phyloP scores from a whole-genome alignment of 2,797 vertebrate genomes.

The Staurois parvus region DNA sequence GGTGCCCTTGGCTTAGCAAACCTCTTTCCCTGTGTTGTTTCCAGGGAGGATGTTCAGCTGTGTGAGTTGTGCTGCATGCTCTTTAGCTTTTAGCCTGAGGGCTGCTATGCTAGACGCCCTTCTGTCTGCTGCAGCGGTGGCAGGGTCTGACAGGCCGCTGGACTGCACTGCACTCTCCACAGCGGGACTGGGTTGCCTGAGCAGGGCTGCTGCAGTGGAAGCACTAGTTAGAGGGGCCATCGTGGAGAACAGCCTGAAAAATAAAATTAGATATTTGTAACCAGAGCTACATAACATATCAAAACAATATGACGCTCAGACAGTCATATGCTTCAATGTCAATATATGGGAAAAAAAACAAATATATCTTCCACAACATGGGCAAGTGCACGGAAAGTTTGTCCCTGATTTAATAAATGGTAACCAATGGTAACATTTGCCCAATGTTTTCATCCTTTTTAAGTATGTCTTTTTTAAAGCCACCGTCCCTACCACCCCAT shows the following conservation, averaged over 20 bases:
- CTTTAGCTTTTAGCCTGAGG: conserved; percentile 96
- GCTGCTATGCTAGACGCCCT: conserved; percentile 96
- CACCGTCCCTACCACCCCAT: background rate
- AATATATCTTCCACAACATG: too few relatives aligned
- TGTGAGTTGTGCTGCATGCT: conserved; percentile 97
- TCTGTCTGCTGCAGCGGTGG: conserved; percentile 88
- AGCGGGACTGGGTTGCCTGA: conserved; percentile 88
- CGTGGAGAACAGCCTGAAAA: conserved; percentile 93
- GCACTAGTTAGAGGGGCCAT: conserved; percentile 94
- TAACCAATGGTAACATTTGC: too few relatives aligned
- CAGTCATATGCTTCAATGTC: background rate
- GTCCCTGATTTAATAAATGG: too few relatives aligned
- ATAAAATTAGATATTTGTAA: conserved; percentile 51
- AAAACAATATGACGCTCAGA: background rate
- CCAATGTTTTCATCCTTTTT: too few relatives aligned
- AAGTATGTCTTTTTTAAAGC: background rate
- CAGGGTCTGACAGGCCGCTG: conserved; percentile 86
- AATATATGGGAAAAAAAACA: background rate
- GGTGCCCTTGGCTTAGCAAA: conserved; percentile 84
- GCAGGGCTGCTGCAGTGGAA: conserved; percentile 91
- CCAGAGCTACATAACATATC: background rate
- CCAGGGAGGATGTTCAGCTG: conserved; percentile 96
- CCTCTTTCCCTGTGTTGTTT: conserved; percentile 93
- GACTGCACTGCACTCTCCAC: conserved; percentile 86
- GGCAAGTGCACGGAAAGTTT: too few relatives aligned